A percentile compares a stretch with the other conserved stretches of the same genome.
phyloP scores from a whole-genome alignment of 2,888 invertebrate genomes.

The Andricus quercusramuli region DNA sequence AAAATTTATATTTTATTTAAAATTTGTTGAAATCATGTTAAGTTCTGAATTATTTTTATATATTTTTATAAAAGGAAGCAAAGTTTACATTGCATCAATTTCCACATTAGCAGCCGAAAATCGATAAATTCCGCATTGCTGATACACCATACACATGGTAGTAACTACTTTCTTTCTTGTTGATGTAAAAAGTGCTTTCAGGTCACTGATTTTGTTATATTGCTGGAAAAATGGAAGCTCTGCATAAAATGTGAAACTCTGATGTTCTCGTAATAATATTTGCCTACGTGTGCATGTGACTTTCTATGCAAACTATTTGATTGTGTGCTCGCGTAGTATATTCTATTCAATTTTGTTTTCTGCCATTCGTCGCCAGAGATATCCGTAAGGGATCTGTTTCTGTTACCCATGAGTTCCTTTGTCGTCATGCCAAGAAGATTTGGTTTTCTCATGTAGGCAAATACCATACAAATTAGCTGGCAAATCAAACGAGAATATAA shows the following conservation, averaged over 20 bases:
- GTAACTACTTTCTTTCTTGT: background rate
- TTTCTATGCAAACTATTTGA: background rate
- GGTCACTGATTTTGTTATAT: background rate
- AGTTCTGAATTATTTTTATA: too few species aligned
- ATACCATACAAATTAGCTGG: background rate
- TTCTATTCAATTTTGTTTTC: conserved; percentile 4
- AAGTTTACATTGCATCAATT: background rate
- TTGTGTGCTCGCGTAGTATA: background rate
- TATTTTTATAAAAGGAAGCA: too few species aligned
- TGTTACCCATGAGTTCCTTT: background rate
- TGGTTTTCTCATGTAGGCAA: background rate
- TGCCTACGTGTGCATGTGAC: background rate
- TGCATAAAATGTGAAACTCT: background rate
- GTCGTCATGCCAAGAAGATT: background rate
- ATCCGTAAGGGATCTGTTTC: background rate
- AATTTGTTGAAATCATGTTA: too few species aligned
- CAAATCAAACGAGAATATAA: background rate
- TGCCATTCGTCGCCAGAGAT: background rate
- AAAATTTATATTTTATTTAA: too few species aligned
- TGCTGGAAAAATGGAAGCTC: background rate
- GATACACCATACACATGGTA: background rate
- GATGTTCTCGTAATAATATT: background rate
- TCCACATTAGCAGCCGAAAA: background rate
- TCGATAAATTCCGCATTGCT: background rate
- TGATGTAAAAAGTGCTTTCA: background rate